These are phyloP conservation scores for Mactromeris polynyma DNA, from an alignment of 2,888 invertebrate genomes.

Conservation along the genomic window DNA sequence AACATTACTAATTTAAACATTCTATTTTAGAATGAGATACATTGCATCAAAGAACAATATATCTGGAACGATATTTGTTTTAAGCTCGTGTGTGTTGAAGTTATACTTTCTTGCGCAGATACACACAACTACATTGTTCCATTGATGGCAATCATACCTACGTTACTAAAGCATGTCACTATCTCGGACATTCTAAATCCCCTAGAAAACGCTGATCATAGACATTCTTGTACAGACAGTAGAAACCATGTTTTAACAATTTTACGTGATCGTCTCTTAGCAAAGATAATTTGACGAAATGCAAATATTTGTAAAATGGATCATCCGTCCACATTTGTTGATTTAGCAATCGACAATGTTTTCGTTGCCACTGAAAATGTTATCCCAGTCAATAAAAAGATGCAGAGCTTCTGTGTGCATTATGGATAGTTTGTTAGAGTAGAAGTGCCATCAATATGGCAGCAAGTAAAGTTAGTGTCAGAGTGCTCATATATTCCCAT, in stretches of 20 bases:
- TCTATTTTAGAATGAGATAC: no score
- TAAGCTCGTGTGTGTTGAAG: no score
- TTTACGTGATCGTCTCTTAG: background rate
- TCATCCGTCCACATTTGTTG: background rate
- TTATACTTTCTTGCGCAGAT: no score
- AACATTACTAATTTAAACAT: no score
- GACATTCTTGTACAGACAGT: background rate
- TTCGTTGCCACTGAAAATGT: slow-evolving; percentile 8
- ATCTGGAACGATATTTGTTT: no score
- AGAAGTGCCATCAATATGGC: background rate
- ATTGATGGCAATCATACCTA: no score
- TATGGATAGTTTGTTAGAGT: background rate
- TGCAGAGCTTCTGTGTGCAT: background rate
- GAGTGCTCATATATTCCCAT: background rate
- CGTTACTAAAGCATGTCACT: no score
- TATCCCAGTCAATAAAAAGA: background rate
- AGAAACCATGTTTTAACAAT: background rate
- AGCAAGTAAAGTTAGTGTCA: background rate
- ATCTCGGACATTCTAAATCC: background rate
- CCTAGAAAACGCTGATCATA: background rate
- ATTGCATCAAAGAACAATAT: no score
- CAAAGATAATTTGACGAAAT: background rate
- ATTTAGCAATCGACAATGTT: background rate
- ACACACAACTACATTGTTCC: no score
- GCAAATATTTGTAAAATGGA: slow-evolving; percentile 11